Conservation (phyloP, 2,113 vertebrate genomes). For the Oxyruncus cristatus region DNA sequence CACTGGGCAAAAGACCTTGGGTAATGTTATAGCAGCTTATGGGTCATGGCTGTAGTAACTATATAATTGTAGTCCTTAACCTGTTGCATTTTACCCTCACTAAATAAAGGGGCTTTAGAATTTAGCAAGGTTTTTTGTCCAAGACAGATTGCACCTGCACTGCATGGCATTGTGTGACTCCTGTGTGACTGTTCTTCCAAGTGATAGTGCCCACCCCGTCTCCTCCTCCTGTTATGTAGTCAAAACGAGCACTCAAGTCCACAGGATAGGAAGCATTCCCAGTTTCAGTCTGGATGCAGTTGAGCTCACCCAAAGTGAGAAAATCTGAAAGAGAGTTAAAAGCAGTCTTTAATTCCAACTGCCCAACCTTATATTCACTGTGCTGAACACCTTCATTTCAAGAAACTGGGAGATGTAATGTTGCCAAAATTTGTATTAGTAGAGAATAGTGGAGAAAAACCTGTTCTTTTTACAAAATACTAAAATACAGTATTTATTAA, state of each 20-base stretch:
- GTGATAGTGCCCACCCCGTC: background rate
- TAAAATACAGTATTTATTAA: background rate
- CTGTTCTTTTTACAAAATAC: background rate
- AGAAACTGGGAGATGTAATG: background rate
- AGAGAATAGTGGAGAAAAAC: background rate
- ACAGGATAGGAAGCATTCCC: background rate
- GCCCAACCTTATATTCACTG: background rate
- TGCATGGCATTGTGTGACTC: accelerated
- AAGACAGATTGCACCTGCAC: background rate
- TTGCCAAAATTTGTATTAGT: background rate
- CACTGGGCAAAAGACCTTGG: background rate
- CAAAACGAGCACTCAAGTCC: background rate
- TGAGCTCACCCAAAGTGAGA: background rate
- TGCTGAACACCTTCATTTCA: background rate
- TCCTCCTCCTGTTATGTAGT: accelerated
- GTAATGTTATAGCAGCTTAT: background rate
- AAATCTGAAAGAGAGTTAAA: background rate
- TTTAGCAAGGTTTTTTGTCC: background rate
- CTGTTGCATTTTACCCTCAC: background rate
- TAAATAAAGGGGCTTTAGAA: background rate
- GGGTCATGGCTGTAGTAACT: background rate
- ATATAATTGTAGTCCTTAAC: background rate
- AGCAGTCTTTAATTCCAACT: background rate
- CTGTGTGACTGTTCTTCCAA: background rate
- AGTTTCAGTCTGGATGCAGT: background rate